phyloP scores from a whole-genome alignment of 2,113 vertebrate genomes.

The Pedetes capensis region DNA sequence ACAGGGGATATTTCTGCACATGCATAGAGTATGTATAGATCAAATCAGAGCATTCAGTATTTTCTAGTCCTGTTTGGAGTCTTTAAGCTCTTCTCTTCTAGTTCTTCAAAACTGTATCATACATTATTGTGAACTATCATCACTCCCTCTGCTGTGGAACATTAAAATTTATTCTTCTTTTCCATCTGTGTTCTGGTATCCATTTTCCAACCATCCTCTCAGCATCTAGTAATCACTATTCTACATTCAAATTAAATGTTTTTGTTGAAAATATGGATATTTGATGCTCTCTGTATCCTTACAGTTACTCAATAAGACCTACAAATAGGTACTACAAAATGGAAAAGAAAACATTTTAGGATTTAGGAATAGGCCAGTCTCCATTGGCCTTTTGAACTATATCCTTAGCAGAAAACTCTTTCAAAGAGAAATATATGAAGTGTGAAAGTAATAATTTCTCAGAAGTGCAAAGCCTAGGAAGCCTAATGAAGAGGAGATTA shows the following conservation, averaged over 20 bases:
- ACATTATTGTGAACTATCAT: background rate
- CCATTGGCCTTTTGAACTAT: background rate
- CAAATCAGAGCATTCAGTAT: background rate
- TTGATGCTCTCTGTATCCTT: background rate
- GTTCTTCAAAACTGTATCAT: background rate
- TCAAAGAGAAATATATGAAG: background rate
- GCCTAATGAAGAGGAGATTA: background rate
- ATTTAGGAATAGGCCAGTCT: background rate
- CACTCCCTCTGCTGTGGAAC: background rate
- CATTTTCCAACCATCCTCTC: background rate
- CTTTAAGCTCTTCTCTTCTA: background rate
- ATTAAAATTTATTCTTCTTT: background rate
- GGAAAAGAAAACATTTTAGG: background rate
- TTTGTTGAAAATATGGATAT: background rate
- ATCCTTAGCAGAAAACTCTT: background rate
- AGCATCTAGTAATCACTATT: background rate
- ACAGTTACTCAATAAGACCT: background rate
- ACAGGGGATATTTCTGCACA: background rate
- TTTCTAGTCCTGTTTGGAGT: background rate
- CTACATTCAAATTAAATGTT: background rate
- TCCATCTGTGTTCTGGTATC: background rate
- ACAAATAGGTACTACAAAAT: background rate
- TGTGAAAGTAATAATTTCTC: background rate
- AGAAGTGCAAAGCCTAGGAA: slow-evolving; percentile 7
- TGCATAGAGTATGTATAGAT: too few species aligned